Evolutionary conservation across 2,113 vertebrate species (phyloP).

Genomic region (Brienomyrus longianalis): DNA sequence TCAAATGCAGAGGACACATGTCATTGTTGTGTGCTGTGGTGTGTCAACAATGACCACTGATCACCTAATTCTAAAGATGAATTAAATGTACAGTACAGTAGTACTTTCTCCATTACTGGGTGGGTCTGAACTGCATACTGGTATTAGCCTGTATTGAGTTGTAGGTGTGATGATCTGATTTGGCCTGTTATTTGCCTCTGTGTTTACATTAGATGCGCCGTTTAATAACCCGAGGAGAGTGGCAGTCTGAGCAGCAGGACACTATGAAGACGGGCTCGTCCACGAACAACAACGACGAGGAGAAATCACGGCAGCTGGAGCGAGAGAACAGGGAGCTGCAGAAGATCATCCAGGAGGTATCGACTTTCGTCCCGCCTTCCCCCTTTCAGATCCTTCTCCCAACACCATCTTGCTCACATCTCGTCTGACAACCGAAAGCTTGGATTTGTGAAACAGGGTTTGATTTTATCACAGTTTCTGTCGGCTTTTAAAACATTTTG

Average conservation of each 20-base stretch:
- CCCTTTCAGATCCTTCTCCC: neutral
- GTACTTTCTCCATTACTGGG: neutral
- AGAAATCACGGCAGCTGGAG: conserved; percentile 87
- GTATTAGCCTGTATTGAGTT: neutral
- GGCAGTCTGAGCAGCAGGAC: conserved; percentile 95
- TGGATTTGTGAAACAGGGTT: too few species aligned
- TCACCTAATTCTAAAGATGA: neutral
- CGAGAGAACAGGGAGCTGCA: conserved; percentile 88
- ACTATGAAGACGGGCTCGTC: conserved; percentile 92
- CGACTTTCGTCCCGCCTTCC: neutral
- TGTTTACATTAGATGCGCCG: conserved; percentile 73
- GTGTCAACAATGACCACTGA: too few species aligned
- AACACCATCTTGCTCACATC: neutral
- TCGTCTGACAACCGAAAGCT: neutral
- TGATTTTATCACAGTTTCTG: too few species aligned
- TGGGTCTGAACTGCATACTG: neutral
- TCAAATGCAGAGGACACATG: too few species aligned
- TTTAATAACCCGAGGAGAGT: conserved; percentile 87
- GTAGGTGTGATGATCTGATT: neutral
- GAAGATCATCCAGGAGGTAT: conserved; percentile 89
- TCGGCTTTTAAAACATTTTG: too few species aligned
- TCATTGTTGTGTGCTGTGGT: too few species aligned
- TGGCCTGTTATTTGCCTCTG: neutral
- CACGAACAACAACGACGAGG: conserved; percentile 94
- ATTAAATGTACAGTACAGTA: neutral